Evolutionary conservation across 2,797 vertebrate genomes (phyloP).

Genomic region (Huso huso): DNA sequence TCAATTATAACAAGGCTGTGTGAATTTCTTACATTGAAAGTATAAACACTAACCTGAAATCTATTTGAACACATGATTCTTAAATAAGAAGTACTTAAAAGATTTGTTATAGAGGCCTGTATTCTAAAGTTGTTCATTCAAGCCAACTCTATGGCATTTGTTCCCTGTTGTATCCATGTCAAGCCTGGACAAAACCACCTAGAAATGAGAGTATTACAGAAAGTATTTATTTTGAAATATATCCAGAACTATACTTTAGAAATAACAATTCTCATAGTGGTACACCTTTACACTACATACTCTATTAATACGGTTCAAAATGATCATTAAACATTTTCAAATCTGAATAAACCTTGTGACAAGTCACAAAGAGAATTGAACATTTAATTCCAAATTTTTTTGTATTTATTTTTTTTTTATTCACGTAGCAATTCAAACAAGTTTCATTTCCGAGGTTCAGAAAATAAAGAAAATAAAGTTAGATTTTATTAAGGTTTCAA

Average conservation of each 20-base stretch:
- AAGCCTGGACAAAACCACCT: not conserved
- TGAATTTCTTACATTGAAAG: too few species aligned
- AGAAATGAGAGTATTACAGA: constrained; percentile 36
- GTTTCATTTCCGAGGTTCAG: constrained; percentile 43
- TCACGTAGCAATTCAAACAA: constrained; percentile 37
- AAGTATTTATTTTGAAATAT: constrained; percentile 40
- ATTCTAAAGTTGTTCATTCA: too few species aligned
- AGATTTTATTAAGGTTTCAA: constrained; percentile 52
- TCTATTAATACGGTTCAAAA: not conserved
- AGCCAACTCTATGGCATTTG: not conserved
- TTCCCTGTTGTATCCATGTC: not conserved
- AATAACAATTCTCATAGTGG: not conserved
- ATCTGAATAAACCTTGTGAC: constrained; percentile 44
- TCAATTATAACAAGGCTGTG: too few species aligned
- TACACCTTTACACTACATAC: constrained; percentile 20
- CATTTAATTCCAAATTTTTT: constrained; percentile 22
- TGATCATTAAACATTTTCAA: constrained; percentile 38
- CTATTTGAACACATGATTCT: too few species aligned
- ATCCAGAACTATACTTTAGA: constrained; percentile 50
- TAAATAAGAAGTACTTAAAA: too few species aligned
- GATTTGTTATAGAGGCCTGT: too few species aligned
- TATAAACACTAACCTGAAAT: too few species aligned
- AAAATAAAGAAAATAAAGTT: constrained; percentile 35
- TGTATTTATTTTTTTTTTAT: constrained; percentile 26
- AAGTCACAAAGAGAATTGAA: constrained; percentile 35